Conservation (phyloP, 2,888 invertebrate species). For the Tachina grossa region DNA sequence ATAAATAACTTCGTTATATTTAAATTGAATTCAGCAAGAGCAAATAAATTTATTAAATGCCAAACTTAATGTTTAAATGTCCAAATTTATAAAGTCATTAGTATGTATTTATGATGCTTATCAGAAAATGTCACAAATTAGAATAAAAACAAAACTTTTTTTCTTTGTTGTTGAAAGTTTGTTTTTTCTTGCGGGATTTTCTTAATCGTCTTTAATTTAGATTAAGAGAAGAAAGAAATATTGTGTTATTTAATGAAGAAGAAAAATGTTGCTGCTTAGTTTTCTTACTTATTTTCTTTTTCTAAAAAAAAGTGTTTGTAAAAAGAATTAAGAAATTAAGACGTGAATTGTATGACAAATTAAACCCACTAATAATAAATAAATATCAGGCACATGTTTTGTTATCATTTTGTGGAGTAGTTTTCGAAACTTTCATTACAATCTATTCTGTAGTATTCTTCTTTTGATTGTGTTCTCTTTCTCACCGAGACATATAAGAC, state of each 20-base stretch:
- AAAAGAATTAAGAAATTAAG: no score
- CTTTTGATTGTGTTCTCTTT: no score
- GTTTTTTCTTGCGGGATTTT: not conserved
- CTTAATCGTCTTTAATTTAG: not conserved
- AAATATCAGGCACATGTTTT: no score
- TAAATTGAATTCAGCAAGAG: not conserved
- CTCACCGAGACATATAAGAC: no score
- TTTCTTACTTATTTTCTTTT: not conserved
- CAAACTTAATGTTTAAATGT: not conserved
- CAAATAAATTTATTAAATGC: not conserved
- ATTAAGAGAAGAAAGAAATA: not conserved
- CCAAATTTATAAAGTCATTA: conserved; percentile 32
- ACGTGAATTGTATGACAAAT: no score
- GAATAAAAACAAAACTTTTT: not conserved
- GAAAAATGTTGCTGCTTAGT: not conserved
- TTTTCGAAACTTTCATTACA: no score
- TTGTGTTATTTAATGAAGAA: no score
- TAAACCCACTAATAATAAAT: no score
- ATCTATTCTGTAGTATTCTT: no score
- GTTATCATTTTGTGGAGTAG: no score
- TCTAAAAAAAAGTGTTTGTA: no score
- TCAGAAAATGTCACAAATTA: not conserved
- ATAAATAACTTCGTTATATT: not conserved
- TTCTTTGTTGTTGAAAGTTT: not conserved
- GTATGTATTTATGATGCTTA: not conserved